Percentiles rank a stretch among this genome's conserved stretches.
phyloP scores from a whole-genome alignment of 2,797 vertebrate genomes.

The Tauraco hartlaubi region DNA sequence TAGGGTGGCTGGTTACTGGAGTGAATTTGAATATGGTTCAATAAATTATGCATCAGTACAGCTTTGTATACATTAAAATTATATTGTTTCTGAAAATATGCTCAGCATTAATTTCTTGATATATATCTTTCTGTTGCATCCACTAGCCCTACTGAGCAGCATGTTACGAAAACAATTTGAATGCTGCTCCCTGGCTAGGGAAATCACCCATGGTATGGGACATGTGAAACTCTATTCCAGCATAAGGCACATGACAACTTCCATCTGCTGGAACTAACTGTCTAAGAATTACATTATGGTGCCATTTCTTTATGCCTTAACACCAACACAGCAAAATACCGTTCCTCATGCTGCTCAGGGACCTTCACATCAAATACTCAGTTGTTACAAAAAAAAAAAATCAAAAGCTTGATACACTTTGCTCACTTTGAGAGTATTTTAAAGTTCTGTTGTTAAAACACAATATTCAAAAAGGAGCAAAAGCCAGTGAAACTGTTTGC shows the following conservation, averaged over 20 bases:
- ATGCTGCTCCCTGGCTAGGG: not conserved
- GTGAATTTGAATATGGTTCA: slow-evolving; percentile 79
- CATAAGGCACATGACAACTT: not conserved
- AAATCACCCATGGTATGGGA: not conserved
- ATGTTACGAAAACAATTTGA: not conserved
- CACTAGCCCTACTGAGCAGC: not conserved
- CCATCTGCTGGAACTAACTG: slow-evolving; percentile 11
- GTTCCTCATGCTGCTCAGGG: not conserved
- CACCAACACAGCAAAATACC: not conserved
- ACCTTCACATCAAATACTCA: not conserved
- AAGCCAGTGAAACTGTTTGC: not conserved
- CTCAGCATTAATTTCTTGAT: not conserved
- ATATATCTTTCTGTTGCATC: not conserved
- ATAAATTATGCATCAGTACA: slow-evolving; percentile 57
- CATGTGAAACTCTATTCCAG: not conserved
- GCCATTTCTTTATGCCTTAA: not conserved
- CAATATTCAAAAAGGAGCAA: not conserved
- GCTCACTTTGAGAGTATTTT: not conserved
- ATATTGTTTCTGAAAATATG: not conserved
- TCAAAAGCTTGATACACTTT: not conserved
- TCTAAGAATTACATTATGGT: not conserved
- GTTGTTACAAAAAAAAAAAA: not conserved
- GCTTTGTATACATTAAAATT: slow-evolving; percentile 87
- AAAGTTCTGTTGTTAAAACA: not conserved
- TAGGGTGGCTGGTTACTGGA: slow-evolving; percentile 78